Percentiles rank a stretch among this genome's conserved stretches.
phyloP scores from a whole-genome alignment of 1,140 invertebrate genomes.

The Scaptomyza pallida region DNA sequence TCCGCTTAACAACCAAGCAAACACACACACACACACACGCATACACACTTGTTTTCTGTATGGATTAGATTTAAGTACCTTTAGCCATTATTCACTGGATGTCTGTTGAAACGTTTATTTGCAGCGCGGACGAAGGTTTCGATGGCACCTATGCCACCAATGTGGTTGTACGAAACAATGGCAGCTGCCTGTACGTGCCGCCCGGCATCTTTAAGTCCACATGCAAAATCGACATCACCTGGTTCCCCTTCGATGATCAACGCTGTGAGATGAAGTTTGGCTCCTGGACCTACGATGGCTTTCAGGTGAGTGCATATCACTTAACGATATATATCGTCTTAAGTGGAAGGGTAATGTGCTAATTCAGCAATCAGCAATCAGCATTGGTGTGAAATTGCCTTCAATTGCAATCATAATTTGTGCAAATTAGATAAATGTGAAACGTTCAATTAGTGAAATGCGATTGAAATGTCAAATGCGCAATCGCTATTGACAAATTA shows the following conservation, averaged over 20 bases:
- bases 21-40: background rate
- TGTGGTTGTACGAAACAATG: conserved; percentile 97
- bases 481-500: conserved; percentile 42
- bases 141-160: conserved; percentile 99
- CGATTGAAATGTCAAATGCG: conserved; percentile 21
- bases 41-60: background rate
- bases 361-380: no score
- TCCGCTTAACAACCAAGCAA: conserved; percentile 8
- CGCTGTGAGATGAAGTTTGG: conserved; percentile 97
- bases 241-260: conserved; percentile 97
- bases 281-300: conserved; percentile 98
- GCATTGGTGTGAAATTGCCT: conserved; percentile 1
- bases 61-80: conserved; percentile 8
- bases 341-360: no score
- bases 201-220: conserved; percentile 95
- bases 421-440: conserved; percentile 30
- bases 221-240: conserved; percentile 96
- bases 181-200: conserved; percentile 97
- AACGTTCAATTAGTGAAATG: conserved; percentile 37
- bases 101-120: conserved; percentile 38
- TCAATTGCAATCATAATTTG: conserved; percentile 39
- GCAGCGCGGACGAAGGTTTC: conserved; percentile 95
- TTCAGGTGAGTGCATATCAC: conserved; percentile 88
- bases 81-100: conserved; percentile 13
- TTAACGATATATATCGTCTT: background rate